Percentiles rank a stretch among this genome's conserved stretches.
Conservation (phyloP, 2,113 vertebrate genomes). For the Phalacrocorax carbo region DNA sequence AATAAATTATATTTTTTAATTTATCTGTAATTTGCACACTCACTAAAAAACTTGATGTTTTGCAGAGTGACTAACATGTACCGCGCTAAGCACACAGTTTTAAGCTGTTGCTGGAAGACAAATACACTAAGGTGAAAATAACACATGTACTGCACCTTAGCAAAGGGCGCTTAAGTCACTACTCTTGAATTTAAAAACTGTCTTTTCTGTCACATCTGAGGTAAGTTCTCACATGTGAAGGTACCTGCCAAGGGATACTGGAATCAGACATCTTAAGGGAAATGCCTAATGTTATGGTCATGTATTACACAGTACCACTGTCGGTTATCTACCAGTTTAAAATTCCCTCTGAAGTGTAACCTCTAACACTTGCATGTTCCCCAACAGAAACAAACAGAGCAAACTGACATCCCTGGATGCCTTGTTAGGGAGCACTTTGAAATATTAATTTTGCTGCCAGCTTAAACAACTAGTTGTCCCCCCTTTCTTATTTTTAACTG, state of each 20-base stretch:
- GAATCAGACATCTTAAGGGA: background rate
- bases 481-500: background rate
- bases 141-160: too few relatives aligned
- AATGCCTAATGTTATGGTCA: background rate
- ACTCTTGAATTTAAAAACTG: background rate
- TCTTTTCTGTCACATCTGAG: background rate
- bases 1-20: background rate
- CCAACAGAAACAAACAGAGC: background rate
- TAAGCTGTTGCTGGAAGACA: background rate
- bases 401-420: background rate
- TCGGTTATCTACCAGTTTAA: background rate
- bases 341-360: background rate
- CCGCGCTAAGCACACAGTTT: background rate
- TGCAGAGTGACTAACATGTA: background rate
- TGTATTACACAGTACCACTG: fast-evolving
- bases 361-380: background rate
- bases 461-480: background rate
- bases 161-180: background rate
- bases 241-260: too few relatives aligned
- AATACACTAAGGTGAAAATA: background rate
- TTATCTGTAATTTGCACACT: background rate
- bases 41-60: background rate
- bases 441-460: background rate
- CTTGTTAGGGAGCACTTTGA: background rate
- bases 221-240: background rate